These are phyloP conservation scores for Bovichtus variegatus DNA, from an alignment of 2,797 vertebrate genomes.

Conservation along the genomic window DNA sequence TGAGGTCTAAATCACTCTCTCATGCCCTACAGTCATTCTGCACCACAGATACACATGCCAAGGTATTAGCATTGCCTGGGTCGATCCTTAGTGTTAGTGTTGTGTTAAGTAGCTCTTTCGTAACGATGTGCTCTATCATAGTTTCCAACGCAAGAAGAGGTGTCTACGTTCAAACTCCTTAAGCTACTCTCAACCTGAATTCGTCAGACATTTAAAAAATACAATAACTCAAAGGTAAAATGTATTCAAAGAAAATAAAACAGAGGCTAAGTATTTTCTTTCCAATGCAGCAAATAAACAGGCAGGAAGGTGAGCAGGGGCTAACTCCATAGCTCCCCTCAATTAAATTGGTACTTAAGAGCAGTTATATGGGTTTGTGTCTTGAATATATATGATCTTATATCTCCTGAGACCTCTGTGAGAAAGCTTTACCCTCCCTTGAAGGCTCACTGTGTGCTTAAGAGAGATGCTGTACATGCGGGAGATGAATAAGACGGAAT, in stretches of 20 bases:
- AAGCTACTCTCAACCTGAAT: not conserved
- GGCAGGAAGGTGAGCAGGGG: not conserved
- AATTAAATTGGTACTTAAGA: not conserved
- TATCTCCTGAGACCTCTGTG: not conserved
- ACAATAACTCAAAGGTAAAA: slow-evolving; percentile 13
- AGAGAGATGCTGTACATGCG: not conserved
- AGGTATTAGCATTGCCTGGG: slow-evolving; percentile 3
- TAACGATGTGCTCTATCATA: slow-evolving; percentile 1
- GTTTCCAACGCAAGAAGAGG: slow-evolving; percentile 8
- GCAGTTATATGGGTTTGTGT: not conserved
- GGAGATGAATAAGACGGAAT: slow-evolving; percentile 4
- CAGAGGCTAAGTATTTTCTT: not conserved
- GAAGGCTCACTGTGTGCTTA: not conserved
- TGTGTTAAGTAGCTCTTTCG: slow-evolving; percentile 17
- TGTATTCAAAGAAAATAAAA: not conserved
- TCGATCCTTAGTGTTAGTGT: not conserved
- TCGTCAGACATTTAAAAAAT: not conserved
- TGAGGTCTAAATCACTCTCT: slow-evolving; percentile 14
- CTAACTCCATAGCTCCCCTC: not conserved
- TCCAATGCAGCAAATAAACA: not conserved
- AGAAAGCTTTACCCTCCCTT: not conserved
- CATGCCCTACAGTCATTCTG: slow-evolving; percentile 22
- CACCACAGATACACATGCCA: slow-evolving; percentile 5
- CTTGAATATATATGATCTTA: not conserved
- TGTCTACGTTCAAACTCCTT: slow-evolving; percentile 23